Conservation (phyloP, 1,140 invertebrate species). For the Dendrolimus punctatus region DNA sequence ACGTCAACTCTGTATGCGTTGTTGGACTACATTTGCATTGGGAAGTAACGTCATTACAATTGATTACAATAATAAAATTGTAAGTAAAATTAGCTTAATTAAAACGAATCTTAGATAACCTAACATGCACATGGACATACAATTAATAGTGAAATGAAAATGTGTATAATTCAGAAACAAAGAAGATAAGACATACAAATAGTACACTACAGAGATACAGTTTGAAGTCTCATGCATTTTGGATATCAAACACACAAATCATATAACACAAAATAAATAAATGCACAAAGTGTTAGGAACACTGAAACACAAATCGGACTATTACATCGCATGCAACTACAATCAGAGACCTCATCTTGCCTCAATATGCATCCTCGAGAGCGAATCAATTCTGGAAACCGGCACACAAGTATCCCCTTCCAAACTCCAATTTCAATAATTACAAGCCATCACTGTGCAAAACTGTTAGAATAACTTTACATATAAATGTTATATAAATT, state of each 20-base stretch:
- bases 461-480: constrained; percentile 52
- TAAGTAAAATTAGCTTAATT: constrained; percentile 5
- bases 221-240: neutral
- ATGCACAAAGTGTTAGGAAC: constrained; percentile 11
- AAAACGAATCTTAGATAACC: neutral
- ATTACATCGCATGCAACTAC: constrained; percentile 41
- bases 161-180: neutral
- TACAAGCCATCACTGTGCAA: constrained; percentile 45
- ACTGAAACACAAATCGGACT: constrained; percentile 10
- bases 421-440: constrained; percentile 25
- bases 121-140: neutral
- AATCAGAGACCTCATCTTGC: constrained; percentile 51
- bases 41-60: no score
- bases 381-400: constrained; percentile 25
- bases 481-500: constrained; percentile 9
- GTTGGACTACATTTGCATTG: no score
- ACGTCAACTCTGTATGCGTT: constrained; percentile 14
- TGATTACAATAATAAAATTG: constrained; percentile 7
- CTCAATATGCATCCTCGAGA: constrained; percentile 69
- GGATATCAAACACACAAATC: neutral
- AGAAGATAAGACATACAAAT: neutral
- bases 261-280: constrained; percentile 2
- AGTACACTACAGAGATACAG: constrained; percentile 2
- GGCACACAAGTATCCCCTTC: constrained; percentile 32
- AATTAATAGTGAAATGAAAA: constrained; percentile 2